These are phyloP conservation scores for Anisognathus igniventris DNA, from an alignment of 2,797 vertebrate genomes.

Conservation along the genomic window DNA sequence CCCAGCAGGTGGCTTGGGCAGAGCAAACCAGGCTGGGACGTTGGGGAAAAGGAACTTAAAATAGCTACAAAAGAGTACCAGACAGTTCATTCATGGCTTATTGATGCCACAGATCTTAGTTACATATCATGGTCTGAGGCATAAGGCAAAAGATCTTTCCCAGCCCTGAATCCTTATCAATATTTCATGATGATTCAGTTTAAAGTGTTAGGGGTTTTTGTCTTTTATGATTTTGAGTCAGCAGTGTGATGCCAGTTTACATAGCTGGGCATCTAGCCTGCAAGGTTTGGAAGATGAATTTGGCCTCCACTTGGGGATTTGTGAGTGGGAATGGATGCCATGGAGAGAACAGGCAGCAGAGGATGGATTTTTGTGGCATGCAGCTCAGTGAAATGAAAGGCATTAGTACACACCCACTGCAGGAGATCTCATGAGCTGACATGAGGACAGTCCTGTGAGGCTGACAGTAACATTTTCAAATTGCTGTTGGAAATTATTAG, in stretches of 20 bases:
- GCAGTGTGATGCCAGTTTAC: background rate
- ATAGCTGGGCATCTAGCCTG: background rate
- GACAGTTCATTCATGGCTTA: background rate
- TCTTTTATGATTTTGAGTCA: background rate
- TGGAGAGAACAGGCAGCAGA: background rate
- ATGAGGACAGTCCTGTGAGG: background rate
- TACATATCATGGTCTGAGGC: background rate
- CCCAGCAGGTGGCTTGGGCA: conserved; percentile 33
- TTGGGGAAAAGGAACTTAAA: background rate
- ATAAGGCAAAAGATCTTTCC: background rate
- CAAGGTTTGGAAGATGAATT: background rate
- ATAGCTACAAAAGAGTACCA: background rate
- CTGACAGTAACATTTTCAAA: background rate
- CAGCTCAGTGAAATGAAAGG: background rate
- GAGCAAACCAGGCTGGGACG: background rate
- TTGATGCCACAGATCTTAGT: background rate
- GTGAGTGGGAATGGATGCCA: background rate
- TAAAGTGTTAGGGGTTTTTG: background rate
- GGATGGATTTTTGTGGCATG: background rate
- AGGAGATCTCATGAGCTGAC: background rate
- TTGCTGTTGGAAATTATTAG: background rate
- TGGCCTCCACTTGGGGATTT: background rate
- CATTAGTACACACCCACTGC: background rate
- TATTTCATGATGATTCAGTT: background rate
- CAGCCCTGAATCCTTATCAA: background rate